These are phyloP conservation scores for Diplodus sargus DNA, from an alignment of 2,797 vertebrate species.

Conservation along the genomic window DNA sequence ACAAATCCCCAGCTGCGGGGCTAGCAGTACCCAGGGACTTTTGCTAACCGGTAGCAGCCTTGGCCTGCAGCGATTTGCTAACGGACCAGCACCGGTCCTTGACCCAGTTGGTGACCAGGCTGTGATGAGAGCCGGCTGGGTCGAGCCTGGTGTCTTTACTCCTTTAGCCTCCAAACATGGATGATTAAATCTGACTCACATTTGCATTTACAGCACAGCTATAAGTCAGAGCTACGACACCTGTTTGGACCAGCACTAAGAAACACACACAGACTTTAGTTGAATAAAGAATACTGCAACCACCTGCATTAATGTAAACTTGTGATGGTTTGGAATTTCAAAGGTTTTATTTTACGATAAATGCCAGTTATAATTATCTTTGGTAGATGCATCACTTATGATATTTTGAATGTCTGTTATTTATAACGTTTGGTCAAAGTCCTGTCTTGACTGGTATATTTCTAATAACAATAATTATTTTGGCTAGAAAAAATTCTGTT, in stretches of 20 bases:
- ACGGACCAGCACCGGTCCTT: conserved; percentile 37
- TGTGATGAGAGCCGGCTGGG: conserved; percentile 45
- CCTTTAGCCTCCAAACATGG: conserved; percentile 15
- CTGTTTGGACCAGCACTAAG: conserved; percentile 31
- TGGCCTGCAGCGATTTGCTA: conserved; percentile 21
- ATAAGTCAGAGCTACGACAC: conserved; percentile 21
- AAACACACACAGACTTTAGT: conserved; percentile 28
- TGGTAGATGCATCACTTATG: conserved; percentile 23
- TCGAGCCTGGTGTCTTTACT: conserved; percentile 40
- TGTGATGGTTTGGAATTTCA: conserved; percentile 22
- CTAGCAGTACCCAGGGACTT: conserved; percentile 36
- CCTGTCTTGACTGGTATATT: conserved; percentile 26
- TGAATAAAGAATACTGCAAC: conserved; percentile 25
- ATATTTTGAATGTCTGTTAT: conserved; percentile 31
- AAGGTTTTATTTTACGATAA: conserved; percentile 27
- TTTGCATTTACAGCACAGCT: conserved; percentile 17
- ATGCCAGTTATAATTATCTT: conserved; percentile 23
- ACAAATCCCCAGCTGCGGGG: conserved; percentile 63
- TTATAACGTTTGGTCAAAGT: conserved; percentile 17
- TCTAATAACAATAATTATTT: conserved; percentile 36
- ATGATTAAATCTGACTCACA: conserved; percentile 40
- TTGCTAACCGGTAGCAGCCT: conserved; percentile 55
- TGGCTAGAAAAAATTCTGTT: conserved; percentile 17
- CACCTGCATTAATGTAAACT: conserved; percentile 7
- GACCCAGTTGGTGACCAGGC: conserved; percentile 34